Evolutionary conservation across 2,888 invertebrate genomes (phyloP), one percentile per base, ranked within the genome.

Genomic region (Odiellus spinosus): DNA sequence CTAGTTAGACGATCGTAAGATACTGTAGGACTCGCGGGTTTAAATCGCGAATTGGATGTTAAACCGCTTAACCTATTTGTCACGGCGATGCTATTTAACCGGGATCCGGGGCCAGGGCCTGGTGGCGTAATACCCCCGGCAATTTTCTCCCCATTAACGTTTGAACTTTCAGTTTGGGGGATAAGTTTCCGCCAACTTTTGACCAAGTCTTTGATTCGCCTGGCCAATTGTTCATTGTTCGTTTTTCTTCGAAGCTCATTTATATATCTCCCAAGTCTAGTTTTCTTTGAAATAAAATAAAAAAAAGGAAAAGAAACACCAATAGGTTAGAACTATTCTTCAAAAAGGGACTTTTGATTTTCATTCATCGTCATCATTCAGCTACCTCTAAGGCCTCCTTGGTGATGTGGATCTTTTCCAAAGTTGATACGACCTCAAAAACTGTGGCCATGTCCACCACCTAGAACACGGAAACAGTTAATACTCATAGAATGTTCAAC

Each of bases 401-500:
- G 71, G 86, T 85, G 73, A 87, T 81, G 71, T 81, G 76, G 71
- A 80, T 78, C 72, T 77, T 81, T 74, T 93, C 91, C 79, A 93
- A 75, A 68, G 80, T 74, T 71, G 83, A 77, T 74, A 93, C 83
- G 73, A 90, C 82, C 74, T 86, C 86, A 73, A 85, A 75, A 71
- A 91, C 88, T 66, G 80, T 75, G 67, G 78, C 81, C 84, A 88
- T 84, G 76, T 91, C 83, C 75, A 86, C 79, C 75, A 91, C 91
- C 91, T 91, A 69, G 50, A 76, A 60, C 18, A 45, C 51, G 33
- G 44, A 47, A 42, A 49, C n/a, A n/a, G n/a, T n/a, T n/a, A n/a
- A n/a, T n/a, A n/a, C n/a, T n/a, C n/a, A n/a, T n/a, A n/a, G n/a
- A n/a, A n/a, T n/a, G n/a, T n/a, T n/a, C n/a, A n/a, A n/a, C n/a